A percentile compares a stretch with the other conserved stretches of the same genome.
Evolutionary conservation across 2,113 vertebrate genomes (phyloP).

Genomic region (Pelodiscus sinensis): DNA sequence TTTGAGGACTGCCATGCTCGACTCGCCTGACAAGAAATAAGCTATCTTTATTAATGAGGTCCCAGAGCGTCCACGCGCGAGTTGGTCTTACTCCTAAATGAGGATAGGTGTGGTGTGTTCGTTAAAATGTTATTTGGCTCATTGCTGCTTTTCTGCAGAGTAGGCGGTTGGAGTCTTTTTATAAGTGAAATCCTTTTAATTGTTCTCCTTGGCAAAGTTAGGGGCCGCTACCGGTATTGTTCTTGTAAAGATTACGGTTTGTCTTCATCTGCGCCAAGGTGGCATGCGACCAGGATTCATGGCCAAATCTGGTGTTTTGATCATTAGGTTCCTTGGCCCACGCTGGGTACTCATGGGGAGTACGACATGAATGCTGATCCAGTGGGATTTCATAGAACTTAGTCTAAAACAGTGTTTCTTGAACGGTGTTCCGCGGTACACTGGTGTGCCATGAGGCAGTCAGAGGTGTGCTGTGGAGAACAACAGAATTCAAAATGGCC

Average conservation of each 20-base stretch:
- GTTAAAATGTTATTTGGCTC: neutral
- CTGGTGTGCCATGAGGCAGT: too few species aligned
- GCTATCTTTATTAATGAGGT: neutral
- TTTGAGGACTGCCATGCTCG: neutral
- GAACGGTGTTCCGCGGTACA: too few species aligned
- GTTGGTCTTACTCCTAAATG: neutral
- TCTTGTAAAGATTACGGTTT: neutral
- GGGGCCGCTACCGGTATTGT: neutral
- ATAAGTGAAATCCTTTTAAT: neutral
- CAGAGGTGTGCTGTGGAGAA: too few species aligned
- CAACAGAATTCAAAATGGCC: too few species aligned
- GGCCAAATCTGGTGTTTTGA: too few species aligned
- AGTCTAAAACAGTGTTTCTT: too few species aligned
- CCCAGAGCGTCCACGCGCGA: neutral
- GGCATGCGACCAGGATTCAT: too few species aligned
- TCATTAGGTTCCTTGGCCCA: too few species aligned
- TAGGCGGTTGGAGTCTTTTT: neutral
- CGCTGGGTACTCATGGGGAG: too few species aligned
- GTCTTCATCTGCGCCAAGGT: too few species aligned
- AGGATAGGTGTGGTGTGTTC: fast-evolving
- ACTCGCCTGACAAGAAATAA: neutral
- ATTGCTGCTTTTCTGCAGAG: neutral
- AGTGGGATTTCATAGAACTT: neutral
- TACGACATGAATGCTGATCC: too few species aligned
- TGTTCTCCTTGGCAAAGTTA: neutral